Conservation (phyloP, 2,113 vertebrate genomes). For the Brevimyrus niger region DNA sequence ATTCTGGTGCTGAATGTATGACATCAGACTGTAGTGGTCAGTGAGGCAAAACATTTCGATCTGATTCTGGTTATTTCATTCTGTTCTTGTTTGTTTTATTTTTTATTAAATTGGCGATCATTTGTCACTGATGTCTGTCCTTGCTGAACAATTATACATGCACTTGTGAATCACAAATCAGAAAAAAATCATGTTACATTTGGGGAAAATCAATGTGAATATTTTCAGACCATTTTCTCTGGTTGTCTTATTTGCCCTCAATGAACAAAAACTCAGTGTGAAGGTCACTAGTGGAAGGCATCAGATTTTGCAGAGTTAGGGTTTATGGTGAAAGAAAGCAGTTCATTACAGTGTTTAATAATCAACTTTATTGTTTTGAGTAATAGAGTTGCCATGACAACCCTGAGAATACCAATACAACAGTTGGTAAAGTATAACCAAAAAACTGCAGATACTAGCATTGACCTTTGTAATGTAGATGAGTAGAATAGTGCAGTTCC, state of each 20-base stretch:
- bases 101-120: background rate
- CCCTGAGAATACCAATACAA: background rate
- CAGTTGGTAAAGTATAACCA: background rate
- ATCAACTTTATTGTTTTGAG: slow-evolving; percentile 1
- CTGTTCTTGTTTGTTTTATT: background rate
- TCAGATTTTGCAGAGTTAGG: background rate
- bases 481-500: background rate
- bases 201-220: background rate
- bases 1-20: background rate
- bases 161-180: background rate
- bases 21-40: background rate
- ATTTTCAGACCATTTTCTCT: background rate
- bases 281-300: background rate
- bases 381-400: slow-evolving; percentile 12
- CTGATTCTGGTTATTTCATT: background rate
- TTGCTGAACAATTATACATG: background rate
- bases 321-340: background rate
- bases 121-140: background rate
- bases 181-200: background rate
- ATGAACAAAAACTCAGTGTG: background rate
- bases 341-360: background rate
- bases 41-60: background rate
- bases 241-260: background rate
- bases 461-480: background rate
- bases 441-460: background rate